Evolutionary conservation across 2,113 vertebrate genomes (phyloP), one percentile per base, ranked within the genome.

Genomic region (Eublepharis macularius): DNA sequence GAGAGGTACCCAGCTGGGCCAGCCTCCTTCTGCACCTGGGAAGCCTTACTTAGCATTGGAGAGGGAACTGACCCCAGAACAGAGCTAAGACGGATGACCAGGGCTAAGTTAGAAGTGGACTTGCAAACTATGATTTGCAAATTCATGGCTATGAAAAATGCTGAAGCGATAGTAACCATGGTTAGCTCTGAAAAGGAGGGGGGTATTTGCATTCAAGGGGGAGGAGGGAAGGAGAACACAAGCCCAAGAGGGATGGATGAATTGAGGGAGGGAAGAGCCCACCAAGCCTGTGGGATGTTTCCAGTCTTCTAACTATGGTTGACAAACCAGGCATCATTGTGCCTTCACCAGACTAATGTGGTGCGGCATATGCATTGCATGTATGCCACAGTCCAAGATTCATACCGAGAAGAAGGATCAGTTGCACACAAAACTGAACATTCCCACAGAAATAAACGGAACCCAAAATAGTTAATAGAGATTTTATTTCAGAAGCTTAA

Each of bases 391-490:
- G 36, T 29, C 60, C 24, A 41, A 34, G 4, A 70, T 39, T 26
- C 74, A 9, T 78, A 57, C 66, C 16, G 16, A 51, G 34, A 69
- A 32, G 36, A 29, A 66, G 29, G 29, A n/a, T n/a, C 32, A 1
- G 29, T 29, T 45, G 39, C 4, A 11, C 32, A 16, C 49, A 34
- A 26, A 26, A 41, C 13, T 39, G 74, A 54, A 26, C 36, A 4
- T 51, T 34, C 75, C 1, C 49, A 54, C 47, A n/a, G 2, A 60
- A 47, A 32, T 70, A 41, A 69, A 77, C 43, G 12, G 83, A 84
- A 9, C 83, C 34, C 66, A 69, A 72, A 82, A 86, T 29, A 81
- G 36, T 72, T 77, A 77, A 72, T 32, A n/a, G 41, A n/a, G 73
- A 14, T 68, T 77, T 78, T 72, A 39, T 77, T 49, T 75, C 54